Base-by-base conservation (phyloP, 1,140 invertebrate genomes). In the Drosophila elegans region DNA sequence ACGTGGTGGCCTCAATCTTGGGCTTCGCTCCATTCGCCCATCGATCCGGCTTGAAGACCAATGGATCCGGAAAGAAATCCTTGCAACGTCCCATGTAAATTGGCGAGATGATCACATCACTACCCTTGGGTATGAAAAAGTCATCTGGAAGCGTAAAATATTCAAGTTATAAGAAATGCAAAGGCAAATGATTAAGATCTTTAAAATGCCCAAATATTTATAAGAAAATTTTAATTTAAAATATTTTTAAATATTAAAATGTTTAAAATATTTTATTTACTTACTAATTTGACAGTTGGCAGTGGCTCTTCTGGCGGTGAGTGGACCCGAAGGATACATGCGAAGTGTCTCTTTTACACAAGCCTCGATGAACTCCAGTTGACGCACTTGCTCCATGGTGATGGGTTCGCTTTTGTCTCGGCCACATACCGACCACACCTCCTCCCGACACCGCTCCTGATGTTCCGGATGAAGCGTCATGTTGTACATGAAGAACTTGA, bases 281-380 rank as follows among this genome's bases (percentile, higher is more conserved):
- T 82, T 39, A 89, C 84, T 89, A 0, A 89, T 89, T 45, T 55
- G 64, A n/a, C 73, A 89, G 34, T 89, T 69, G 13, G 74, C 69
- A 2, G 64, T 84, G 42, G 84, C 84, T 0, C 63, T 63, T 12
- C 96, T 94, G 9, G 94, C 95, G 63, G 96, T 95, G 9, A 96
- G 83, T 0, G 96, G 96, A 32, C 97, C 97, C 60, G 97, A 96
- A 67, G 97, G 97, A 84, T 95, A 97, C 92, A 97, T 92, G 21
- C 97, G 94, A 3, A 97, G 93, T 0, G 96, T 94, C 82, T 95
- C 94, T 84, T 94, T 96, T 0, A 95, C 91, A 10, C 94, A 94
- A 55, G 92, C 90, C 61, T 96, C 95, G 11, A 95, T 73, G 77
- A 95, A 95, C 32, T 93, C 93, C 92, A 95, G 91, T 32, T 93